Conservation (phyloP, 2,113 vertebrate genomes). For the Nerophis ophidion region DNA sequence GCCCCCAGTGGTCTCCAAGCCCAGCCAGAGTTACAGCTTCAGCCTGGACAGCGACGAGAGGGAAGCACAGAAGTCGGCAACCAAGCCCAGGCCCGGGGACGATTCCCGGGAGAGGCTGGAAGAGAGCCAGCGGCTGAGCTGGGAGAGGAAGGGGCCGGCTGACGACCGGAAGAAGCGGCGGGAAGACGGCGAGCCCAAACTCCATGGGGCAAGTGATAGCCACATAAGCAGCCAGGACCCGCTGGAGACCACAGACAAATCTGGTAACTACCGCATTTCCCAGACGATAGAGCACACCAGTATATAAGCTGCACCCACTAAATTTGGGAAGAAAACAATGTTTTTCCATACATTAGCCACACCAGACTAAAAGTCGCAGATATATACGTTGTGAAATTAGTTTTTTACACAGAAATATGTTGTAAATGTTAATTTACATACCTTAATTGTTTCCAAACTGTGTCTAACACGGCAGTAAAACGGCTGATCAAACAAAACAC, state of each 20-base stretch:
- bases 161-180: slow-evolving; percentile 67
- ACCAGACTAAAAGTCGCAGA: too few relatives aligned
- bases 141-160: slow-evolving; percentile 48
- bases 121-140: slow-evolving; percentile 42
- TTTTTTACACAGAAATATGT: too few relatives aligned
- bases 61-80: slow-evolving; percentile 44
- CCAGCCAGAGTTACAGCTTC: slow-evolving; percentile 59
- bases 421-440: too few relatives aligned
- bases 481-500: too few relatives aligned
- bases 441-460: too few relatives aligned
- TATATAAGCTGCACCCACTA: too few relatives aligned
- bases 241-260: slow-evolving; percentile 56
- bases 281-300: too few relatives aligned
- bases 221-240: slow-evolving; percentile 68
- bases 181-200: slow-evolving; percentile 77
- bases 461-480: too few relatives aligned
- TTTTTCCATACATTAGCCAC: too few relatives aligned
- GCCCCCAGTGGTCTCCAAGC: slow-evolving; percentile 26
- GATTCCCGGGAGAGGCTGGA: slow-evolving; percentile 51
- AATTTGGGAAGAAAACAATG: too few relatives aligned
- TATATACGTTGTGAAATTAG: too few relatives aligned
- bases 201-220: slow-evolving; percentile 74
- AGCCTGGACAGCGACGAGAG: slow-evolving; percentile 62
- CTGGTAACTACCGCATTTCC: slow-evolving; percentile 19
- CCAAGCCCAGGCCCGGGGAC: slow-evolving; percentile 29